A percentile compares a stretch with the other conserved stretches of the same genome.
Evolutionary conservation across 37 sponge, comb jelly and placozoan genomes (phyloP).

Genomic region (Crambe crambe): DNA sequence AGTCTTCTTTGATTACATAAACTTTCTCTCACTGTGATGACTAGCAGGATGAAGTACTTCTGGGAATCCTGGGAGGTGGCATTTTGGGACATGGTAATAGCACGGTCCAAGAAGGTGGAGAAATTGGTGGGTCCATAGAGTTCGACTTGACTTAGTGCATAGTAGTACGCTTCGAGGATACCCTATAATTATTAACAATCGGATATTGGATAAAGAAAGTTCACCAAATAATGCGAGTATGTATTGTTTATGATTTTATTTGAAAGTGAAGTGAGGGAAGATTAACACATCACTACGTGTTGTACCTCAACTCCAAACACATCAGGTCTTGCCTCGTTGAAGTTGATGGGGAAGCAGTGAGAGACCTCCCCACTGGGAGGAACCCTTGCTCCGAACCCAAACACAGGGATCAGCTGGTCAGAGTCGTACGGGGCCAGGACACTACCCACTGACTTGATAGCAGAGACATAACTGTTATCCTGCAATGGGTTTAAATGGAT

Average conservation of each 20-base stretch:
- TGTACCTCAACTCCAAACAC: conserved; percentile 79
- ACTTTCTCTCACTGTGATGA: conserved; percentile 75
- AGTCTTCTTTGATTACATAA: neutral
- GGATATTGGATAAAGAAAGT: neutral
- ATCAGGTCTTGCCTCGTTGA: conserved; percentile 64
- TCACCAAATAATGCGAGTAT: no score
- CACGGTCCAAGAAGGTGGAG: conserved; percentile 69
- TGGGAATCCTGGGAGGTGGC: conserved; percentile 58
- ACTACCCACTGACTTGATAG: conserved; percentile 84
- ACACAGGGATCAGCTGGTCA: conserved; percentile 81
- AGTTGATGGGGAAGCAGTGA: conserved; percentile 88
- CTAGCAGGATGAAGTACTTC: conserved; percentile 72
- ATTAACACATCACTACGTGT: neutral
- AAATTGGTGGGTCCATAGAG: conserved; percentile 88
- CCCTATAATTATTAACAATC: conserved; percentile 38
- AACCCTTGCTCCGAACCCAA: conserved; percentile 86
- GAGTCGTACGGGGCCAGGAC: conserved; percentile 87
- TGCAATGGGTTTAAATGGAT: neutral
- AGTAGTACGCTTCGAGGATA: conserved; percentile 80
- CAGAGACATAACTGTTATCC: conserved; percentile 84
- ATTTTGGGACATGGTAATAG: conserved; percentile 39
- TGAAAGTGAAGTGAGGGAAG: no score
- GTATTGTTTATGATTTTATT: no score
- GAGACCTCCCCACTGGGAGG: conserved; percentile 73
- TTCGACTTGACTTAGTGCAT: conserved; percentile 59